A percentile compares a stretch with the other conserved stretches of the same genome.
Evolutionary conservation across 2,888 invertebrate species (phyloP).

Genomic region (Leucoptera coffeella): DNA sequence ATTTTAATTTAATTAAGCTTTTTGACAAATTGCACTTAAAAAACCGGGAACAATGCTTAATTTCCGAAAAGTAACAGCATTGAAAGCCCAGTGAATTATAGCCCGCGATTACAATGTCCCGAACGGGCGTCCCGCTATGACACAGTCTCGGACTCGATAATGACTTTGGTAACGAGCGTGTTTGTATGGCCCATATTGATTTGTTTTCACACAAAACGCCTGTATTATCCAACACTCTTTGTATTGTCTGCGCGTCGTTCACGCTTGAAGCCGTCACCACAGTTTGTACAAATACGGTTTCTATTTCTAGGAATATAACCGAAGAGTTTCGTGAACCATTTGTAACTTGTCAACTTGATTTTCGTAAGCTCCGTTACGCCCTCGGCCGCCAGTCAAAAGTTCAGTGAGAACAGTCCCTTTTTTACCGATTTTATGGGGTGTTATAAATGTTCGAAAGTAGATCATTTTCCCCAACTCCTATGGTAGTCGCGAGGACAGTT

Average conservation of each 20-base stretch:
- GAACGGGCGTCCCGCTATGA: slow-evolving; percentile 24
- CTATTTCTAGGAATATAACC: slow-evolving; percentile 27
- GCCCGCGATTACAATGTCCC: too few species aligned
- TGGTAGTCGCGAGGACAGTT: slow-evolving; percentile 41
- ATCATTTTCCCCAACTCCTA: slow-evolving; percentile 42
- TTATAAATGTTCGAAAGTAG: slow-evolving; percentile 45
- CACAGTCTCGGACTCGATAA: slow-evolving; percentile 38
- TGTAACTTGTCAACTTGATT: slow-evolving; percentile 20
- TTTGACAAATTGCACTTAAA: too few species aligned
- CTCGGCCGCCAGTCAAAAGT: too few species aligned
- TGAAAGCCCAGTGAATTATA: too few species aligned
- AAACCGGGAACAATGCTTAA: too few species aligned
- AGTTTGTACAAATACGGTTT: slow-evolving; percentile 50
- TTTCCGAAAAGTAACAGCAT: too few species aligned
- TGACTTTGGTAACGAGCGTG: slow-evolving; percentile 38
- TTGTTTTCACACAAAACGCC: slow-evolving; percentile 24
- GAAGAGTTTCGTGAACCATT: slow-evolving; percentile 15
- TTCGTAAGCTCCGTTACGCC: too few species aligned
- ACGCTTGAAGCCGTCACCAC: slow-evolving; percentile 31
- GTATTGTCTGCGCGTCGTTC: slow-evolving; percentile 19
- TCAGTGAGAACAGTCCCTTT: too few species aligned
- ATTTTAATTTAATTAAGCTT: too few species aligned
- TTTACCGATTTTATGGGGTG: too few species aligned
- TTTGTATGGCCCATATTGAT: slow-evolving; percentile 30
- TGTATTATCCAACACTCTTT: slow-evolving; percentile 24